Percentiles rank a stretch among this genome's conserved stretches.
Conservation (phyloP, 37 sponge, comb jelly and placozoan species). For the Beroe forskalii region DNA sequence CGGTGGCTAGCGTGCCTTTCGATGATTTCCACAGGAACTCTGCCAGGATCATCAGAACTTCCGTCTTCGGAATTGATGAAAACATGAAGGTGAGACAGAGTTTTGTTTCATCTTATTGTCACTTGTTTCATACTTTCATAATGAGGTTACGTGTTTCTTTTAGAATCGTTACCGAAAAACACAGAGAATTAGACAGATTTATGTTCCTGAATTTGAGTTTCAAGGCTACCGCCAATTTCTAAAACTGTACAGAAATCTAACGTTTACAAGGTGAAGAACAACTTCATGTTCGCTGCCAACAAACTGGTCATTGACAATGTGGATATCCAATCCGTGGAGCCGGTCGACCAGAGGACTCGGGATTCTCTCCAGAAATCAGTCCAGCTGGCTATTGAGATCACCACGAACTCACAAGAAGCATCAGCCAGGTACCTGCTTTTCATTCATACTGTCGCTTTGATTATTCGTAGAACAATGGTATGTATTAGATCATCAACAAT, state of each 20-base stretch:
- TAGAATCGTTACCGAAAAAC: background rate
- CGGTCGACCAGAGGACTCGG: conserved; percentile 98
- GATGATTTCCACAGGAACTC: conserved; percentile 99
- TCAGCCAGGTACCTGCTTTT: conserved; percentile 98
- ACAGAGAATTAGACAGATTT: too few relatives aligned
- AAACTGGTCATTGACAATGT: conserved; percentile 94
- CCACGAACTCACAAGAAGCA: conserved; percentile 99
- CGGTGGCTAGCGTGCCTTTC: conserved; percentile 95
- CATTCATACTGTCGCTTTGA: too few relatives aligned
- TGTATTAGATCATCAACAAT: too few relatives aligned
- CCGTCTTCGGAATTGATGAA: conserved; percentile 97
- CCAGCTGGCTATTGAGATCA: conserved; percentile 98
- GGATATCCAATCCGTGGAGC: conserved; percentile 99
- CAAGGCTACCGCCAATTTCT: background rate
- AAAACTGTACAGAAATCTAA: conserved; percentile 12
- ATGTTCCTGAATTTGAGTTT: too few relatives aligned
- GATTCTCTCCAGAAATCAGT: conserved; percentile 98
- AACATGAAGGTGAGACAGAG: conserved; percentile 81
- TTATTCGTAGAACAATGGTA: too few relatives aligned
- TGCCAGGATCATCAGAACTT: conserved; percentile 95
- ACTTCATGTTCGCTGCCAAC: conserved; percentile 92
- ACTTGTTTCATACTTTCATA: too few relatives aligned
- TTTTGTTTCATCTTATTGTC: too few relatives aligned
- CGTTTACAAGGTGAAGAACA: conserved; percentile 67
- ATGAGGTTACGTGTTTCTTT: too few relatives aligned